Percentiles rank a stretch among this genome's conserved stretches.
Evolutionary conservation across 2,113 vertebrate species (phyloP).

Genomic region (Monopterus albus): DNA sequence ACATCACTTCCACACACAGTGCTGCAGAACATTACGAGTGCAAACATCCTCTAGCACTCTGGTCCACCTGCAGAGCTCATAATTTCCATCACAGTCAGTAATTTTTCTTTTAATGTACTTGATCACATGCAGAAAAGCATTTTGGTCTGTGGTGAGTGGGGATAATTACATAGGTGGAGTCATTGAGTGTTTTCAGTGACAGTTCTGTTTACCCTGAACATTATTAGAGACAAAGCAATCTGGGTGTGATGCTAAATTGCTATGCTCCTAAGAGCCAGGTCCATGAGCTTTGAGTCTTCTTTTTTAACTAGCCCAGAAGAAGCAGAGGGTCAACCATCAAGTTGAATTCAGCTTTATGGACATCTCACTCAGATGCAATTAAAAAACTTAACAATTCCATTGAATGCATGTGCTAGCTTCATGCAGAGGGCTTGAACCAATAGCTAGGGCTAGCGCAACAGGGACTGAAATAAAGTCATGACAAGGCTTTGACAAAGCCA

Average conservation of each 20-base stretch:
- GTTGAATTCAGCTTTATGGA: constrained; percentile 47
- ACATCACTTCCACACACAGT: background rate
- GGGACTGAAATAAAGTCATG: too few species aligned
- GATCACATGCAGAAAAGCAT: constrained; percentile 42
- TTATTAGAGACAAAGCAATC: constrained; percentile 25
- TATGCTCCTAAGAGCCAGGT: constrained; percentile 31
- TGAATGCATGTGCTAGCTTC: background rate
- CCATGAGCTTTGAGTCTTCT: constrained; percentile 44
- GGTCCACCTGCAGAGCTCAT: constrained; percentile 26
- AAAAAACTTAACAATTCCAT: background rate
- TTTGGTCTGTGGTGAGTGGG: constrained; percentile 16
- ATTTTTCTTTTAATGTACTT: constrained; percentile 34
- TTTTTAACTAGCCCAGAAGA: constrained; percentile 68
- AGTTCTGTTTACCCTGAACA: constrained; percentile 38
- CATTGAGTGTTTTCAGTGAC: constrained; percentile 40
- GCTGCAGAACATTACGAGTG: background rate
- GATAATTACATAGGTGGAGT: constrained; percentile 44
- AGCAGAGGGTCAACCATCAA: constrained; percentile 49
- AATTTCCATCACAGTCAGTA: constrained; percentile 23
- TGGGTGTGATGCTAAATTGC: constrained; percentile 17
- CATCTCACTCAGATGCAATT: constrained; percentile 51
- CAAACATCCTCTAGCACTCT: constrained; percentile 7
- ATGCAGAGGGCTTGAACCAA: too few species aligned
- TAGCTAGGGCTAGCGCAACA: too few species aligned
- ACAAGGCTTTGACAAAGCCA: too few species aligned